Percentiles rank a stretch among this genome's conserved stretches.
These are phyloP conservation scores for Ptilodon capucinus DNA, from an alignment of 2,888 invertebrate species.

Conservation along the genomic window DNA sequence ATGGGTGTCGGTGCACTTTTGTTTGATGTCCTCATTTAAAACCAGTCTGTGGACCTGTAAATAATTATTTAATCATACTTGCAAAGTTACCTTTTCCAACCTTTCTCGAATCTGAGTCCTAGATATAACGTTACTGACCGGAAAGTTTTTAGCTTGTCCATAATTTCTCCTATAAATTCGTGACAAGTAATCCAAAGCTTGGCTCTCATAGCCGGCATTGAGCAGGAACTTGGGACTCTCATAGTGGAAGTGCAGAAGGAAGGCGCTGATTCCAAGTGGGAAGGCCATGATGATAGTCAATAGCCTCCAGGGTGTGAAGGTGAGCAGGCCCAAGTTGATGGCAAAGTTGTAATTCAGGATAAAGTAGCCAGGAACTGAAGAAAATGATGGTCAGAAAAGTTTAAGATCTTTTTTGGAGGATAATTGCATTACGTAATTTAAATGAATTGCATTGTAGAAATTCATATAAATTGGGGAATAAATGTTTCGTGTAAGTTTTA, in stretches of 20 bases:
- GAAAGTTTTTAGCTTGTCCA: slow-evolving; percentile 21
- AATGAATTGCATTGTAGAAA: no score
- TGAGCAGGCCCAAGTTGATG: slow-evolving; percentile 34
- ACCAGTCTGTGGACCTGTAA: slow-evolving; percentile 35
- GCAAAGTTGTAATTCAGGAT: slow-evolving; percentile 36
- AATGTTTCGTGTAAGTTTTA: no score
- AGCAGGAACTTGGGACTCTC: slow-evolving; percentile 89
- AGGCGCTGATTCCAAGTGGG: slow-evolving; percentile 80
- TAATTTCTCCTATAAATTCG: slow-evolving; percentile 81
- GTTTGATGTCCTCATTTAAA: slow-evolving; percentile 26
- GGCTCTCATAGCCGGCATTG: slow-evolving; percentile 79
- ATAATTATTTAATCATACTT: neutral
- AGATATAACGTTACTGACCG: slow-evolving; percentile 37
- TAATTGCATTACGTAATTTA: no score
- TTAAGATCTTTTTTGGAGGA: no score
- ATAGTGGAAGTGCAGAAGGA: slow-evolving; percentile 79
- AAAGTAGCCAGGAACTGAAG: slow-evolving; percentile 37
- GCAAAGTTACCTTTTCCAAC: no score
- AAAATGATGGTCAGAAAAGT: no score
- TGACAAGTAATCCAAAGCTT: slow-evolving; percentile 81
- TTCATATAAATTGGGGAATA: no score
- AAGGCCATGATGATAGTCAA: slow-evolving; percentile 58
- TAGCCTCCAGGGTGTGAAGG: slow-evolving; percentile 49
- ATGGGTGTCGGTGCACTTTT: slow-evolving; percentile 28
- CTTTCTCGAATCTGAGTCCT: no score